phyloP scores from a whole-genome alignment of 2,888 invertebrate species.

The Anthophora plumipes region DNA sequence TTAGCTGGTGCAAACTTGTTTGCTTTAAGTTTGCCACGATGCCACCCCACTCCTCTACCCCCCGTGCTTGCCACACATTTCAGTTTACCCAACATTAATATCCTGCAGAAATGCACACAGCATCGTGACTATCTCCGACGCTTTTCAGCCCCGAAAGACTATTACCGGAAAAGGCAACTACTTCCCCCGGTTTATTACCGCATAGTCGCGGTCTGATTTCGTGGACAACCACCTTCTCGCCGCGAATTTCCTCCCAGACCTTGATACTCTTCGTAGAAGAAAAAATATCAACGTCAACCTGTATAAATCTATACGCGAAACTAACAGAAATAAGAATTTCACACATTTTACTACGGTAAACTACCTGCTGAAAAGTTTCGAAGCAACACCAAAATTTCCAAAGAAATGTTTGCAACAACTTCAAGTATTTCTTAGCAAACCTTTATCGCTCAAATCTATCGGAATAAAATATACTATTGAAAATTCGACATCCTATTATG shows the following conservation, averaged over 20 bases:
- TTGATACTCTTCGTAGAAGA: too few relatives aligned
- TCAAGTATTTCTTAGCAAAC: too few relatives aligned
- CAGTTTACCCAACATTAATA: slow-evolving; percentile 62
- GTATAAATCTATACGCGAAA: neutral
- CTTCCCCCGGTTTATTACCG: slow-evolving; percentile 34
- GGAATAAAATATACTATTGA: too few relatives aligned
- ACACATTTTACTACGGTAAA: too few relatives aligned
- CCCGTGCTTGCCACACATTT: slow-evolving; percentile 36
- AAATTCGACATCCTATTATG: too few relatives aligned
- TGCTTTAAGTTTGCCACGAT: slow-evolving; percentile 49
- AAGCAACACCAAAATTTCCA: too few relatives aligned
- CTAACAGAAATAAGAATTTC: neutral
- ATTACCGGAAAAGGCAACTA: slow-evolving; percentile 37
- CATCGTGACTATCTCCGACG: slow-evolving; percentile 33
- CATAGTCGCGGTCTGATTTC: slow-evolving; percentile 30
- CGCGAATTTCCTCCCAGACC: neutral
- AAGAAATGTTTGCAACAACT: too few relatives aligned
- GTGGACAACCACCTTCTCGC: slow-evolving; percentile 3
- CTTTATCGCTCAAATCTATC: too few relatives aligned
- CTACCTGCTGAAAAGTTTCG: too few relatives aligned
- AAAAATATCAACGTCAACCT: neutral
- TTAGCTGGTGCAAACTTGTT: slow-evolving; percentile 53
- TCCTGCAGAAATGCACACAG: slow-evolving; percentile 48
- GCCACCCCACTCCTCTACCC: too few relatives aligned
- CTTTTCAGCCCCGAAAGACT: slow-evolving; percentile 23